These are phyloP conservation scores for Marisa cornuarietis DNA, from an alignment of 1,140 invertebrate species.

Conservation along the genomic window DNA sequence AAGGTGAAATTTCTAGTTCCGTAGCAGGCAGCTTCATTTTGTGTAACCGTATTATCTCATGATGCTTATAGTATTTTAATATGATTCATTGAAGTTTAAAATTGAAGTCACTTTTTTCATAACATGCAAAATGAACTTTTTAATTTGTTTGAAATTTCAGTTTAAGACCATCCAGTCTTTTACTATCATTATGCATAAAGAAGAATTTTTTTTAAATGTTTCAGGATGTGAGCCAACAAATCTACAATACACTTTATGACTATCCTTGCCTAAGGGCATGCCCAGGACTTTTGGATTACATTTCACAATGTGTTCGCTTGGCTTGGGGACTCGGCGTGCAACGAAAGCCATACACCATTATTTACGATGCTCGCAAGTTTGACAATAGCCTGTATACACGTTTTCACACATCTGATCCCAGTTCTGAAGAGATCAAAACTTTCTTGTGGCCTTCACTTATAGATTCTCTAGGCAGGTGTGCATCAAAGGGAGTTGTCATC, in stretches of 20 bases:
- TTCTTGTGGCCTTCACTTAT: constrained; percentile 80
- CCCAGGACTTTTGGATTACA: constrained; percentile 73
- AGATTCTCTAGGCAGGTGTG: constrained; percentile 74
- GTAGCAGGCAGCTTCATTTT: no score
- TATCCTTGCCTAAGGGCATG: constrained; percentile 78
- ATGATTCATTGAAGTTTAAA: no score
- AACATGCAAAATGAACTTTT: no score
- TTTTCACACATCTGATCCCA: constrained; percentile 73
- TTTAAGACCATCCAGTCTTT: background rate
- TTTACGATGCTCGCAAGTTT: constrained; percentile 69
- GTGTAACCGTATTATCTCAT: no score
- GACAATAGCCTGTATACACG: constrained; percentile 69
- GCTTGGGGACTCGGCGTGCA: constrained; percentile 72
- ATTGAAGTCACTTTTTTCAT: no score
- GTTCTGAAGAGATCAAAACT: constrained; percentile 71
- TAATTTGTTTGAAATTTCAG: no score
- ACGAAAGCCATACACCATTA: constrained; percentile 68
- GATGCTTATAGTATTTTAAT: no score
- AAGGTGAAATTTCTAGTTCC: no score
- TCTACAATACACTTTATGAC: constrained; percentile 79
- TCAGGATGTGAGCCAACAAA: constrained; percentile 74
- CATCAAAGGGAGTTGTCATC: constrained; percentile 78
- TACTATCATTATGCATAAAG: background rate
- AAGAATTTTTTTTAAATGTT: no score
- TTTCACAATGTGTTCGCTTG: constrained; percentile 73